Evolutionary conservation across 1,140 invertebrate genomes (phyloP), one percentile per base, ranked within the genome.

Genomic region (Hormaphis cornu): DNA sequence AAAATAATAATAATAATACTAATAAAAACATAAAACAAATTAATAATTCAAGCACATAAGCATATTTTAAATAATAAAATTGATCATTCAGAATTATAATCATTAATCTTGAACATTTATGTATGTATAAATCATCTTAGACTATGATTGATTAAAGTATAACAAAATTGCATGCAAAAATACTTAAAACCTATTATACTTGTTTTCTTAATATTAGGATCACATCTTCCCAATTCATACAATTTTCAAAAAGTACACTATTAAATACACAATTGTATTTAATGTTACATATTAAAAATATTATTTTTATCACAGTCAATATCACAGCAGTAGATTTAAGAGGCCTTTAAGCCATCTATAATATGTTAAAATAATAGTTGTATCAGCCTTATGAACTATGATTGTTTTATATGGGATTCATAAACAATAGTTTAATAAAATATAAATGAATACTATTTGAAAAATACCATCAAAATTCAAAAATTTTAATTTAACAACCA

Each of bases 151-250:
- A 20, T 66, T 33, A 22, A 66, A 50, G 10, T 48, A 30, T 24
- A 66, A 66, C 61, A 66, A 48, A 61, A 44, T 22, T 22, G 26
- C 61, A 48, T 35, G 61, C 61, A 66, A 48, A 50, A 48, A 63
- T 46, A 42, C 42, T 50, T 48, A 66, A 46, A n/a, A 48, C 42
- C 40, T 66, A 66, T 35, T 33, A 26, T 10, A 35, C 28, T 33
- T 50, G 28, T 6, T 16, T 28, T 30, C 14, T 33, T 46, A n/a
- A 8, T n/a, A 22, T 46, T 7, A 30, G 9, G 1, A 33, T 63
- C 28, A 63, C 26, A 63, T 16, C 12, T 48, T 28, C 42, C 61
- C 33, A 66, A 28, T 63, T 50, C 28, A 66, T 30, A 50, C 20
- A 37, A 24, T 46, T 46, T 59, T 48, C 20, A 7, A 66, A n/a